Evolutionary conservation across 2,113 vertebrate genomes (phyloP).

Genomic region (Scomber scombrus): DNA sequence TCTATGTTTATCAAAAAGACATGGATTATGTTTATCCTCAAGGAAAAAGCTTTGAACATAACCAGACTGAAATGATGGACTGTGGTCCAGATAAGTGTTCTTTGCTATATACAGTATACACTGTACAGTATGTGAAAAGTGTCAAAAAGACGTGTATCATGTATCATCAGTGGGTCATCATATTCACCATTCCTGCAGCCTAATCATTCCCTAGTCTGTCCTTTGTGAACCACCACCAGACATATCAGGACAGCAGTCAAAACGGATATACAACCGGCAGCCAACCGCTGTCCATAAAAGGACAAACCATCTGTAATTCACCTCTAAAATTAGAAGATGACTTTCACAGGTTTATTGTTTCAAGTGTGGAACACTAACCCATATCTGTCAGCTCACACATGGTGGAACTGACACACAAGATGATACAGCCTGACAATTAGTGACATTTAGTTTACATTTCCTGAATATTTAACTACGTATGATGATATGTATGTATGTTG

Average conservation of each 20-base stretch:
- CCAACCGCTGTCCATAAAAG: neutral
- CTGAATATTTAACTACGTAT: neutral
- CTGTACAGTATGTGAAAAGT: no score
- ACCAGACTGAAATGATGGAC: no score
- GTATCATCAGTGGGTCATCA: no score
- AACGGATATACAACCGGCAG: neutral
- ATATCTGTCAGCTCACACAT: constrained; percentile 3
- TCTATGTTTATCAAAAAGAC: neutral
- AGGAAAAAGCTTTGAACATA: neutral
- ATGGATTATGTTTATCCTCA: neutral
- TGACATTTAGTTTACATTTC: neutral
- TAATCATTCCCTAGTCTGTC: neutral
- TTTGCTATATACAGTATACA: no score
- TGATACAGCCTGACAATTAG: neutral
- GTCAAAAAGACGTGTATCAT: no score
- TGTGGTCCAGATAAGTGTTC: no score
- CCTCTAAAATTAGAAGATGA: constrained; percentile 16
- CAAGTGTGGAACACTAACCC: constrained; percentile 24
- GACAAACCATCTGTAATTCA: neutral
- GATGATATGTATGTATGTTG: no score
- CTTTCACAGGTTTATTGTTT: constrained; percentile 1
- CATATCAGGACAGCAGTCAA: neutral
- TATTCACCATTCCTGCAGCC: no score
- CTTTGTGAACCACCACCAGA: constrained; percentile 9
- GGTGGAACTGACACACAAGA: neutral